These are phyloP conservation scores for Pterocles orientalis DNA, from an alignment of 2,113 vertebrate genomes.

Conservation along the genomic window DNA sequence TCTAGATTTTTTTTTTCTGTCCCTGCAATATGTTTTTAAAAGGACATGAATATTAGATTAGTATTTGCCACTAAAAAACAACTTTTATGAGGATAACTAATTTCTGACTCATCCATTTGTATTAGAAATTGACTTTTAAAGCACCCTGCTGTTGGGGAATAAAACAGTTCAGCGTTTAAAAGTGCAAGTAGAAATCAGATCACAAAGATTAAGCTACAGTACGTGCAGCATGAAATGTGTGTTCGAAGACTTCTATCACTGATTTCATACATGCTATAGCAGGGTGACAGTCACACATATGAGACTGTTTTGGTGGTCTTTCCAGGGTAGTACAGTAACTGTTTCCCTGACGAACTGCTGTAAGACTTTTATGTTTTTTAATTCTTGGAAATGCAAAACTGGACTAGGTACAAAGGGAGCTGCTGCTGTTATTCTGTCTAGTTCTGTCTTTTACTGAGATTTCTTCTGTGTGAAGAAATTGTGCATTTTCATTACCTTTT, in stretches of 20 bases:
- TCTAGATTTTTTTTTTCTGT: neutral
- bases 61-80: neutral
- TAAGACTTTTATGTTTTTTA: neutral
- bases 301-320: neutral
- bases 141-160: neutral
- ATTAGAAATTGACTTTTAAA: neutral
- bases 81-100: neutral
- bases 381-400: neutral
- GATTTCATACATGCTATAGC: neutral
- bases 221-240: neutral
- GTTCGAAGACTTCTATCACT: neutral
- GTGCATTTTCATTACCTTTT: neutral
- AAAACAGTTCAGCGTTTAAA: neutral
- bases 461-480: neutral
- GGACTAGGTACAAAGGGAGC: neutral
- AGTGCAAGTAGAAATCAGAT: neutral
- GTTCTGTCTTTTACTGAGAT: neutral
- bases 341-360: neutral
- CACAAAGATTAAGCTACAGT: neutral
- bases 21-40: neutral
- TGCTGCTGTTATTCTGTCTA: neutral
- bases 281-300: neutral
- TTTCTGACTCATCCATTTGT: neutral
- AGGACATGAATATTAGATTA: neutral
- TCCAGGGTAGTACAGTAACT: neutral